Evolutionary conservation across 2,797 vertebrate genomes (phyloP).

Genomic region (Brachymystax lenok): DNA sequence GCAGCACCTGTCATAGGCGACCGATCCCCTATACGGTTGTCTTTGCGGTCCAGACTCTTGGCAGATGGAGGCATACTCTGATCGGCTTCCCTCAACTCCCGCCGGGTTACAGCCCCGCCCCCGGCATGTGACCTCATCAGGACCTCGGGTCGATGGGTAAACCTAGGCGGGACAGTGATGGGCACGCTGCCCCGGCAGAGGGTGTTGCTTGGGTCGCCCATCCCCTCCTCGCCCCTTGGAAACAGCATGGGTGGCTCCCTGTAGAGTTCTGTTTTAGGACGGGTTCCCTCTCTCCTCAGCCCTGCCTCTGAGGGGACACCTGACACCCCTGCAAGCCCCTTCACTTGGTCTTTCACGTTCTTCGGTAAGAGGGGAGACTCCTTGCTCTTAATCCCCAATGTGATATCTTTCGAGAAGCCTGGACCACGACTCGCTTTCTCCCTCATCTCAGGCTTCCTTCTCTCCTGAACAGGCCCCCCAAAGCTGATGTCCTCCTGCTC

Average conservation of each 20-base stretch:
- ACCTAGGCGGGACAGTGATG: conserved; percentile 62
- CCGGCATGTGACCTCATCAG: conserved; percentile 70
- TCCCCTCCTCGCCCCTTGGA: conserved; percentile 68
- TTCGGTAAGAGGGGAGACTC: conserved; percentile 54
- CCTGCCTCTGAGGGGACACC: conserved; percentile 53
- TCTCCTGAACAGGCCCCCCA: conserved; percentile 48
- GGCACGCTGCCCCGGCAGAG: conserved; percentile 67
- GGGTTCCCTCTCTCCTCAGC: conserved; percentile 34
- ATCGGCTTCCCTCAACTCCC: conserved; percentile 71
- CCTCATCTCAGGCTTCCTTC: conserved; percentile 48
- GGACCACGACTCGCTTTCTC: conserved; percentile 48
- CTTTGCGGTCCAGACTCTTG: conserved; percentile 73
- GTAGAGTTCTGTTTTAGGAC: conserved; percentile 73
- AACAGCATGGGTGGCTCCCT: conserved; percentile 67
- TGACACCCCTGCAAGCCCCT: conserved; percentile 62
- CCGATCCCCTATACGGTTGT: conserved; percentile 67
- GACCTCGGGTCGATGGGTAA: conserved; percentile 68
- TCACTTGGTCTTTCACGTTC: conserved; percentile 60
- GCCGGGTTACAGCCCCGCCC: conserved; percentile 60
- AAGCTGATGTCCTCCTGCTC: conserved; percentile 57
- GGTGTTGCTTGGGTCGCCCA: conserved; percentile 54
- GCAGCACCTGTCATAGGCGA: conserved; percentile 65
- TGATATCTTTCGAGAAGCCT: conserved; percentile 45
- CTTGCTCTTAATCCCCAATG: conserved; percentile 47
- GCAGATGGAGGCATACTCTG: conserved; percentile 61